Conservation (phyloP, 2,797 vertebrate species). For the Cyprinella venusta region DNA sequence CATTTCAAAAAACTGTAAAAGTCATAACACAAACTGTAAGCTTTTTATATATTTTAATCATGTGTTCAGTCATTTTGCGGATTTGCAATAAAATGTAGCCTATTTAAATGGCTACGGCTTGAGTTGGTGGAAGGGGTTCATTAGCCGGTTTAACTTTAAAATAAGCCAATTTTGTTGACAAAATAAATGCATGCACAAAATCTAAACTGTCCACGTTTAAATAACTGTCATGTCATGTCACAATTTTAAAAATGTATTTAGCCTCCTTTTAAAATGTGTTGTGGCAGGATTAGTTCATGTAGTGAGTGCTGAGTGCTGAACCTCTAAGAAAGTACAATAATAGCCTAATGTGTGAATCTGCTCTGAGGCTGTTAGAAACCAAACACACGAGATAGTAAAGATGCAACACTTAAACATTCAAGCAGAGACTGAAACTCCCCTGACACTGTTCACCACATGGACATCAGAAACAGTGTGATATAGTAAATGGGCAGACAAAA, state of each 20-base stretch:
- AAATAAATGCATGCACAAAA: background rate
- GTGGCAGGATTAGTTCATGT: background rate
- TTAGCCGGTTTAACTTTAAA: no score
- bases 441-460: background rate
- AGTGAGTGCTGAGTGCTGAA: background rate
- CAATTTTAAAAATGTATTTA: no score
- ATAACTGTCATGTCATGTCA: no score
- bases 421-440: background rate
- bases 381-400: background rate
- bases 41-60: no score
- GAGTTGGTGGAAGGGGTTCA: background rate
- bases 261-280: background rate
- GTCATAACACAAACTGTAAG: no score
- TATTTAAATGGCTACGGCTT: no score
- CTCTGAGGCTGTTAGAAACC: background rate
- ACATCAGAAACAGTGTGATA: background rate
- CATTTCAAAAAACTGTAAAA: no score
- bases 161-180: background rate
- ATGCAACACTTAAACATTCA: background rate
- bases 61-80: no score
- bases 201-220: no score
- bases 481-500: background rate
- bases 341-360: background rate
- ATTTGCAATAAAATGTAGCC: no score
- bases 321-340: background rate